Evolutionary conservation across 2,888 invertebrate genomes (phyloP).

Genomic region (Dryobota labecula): DNA sequence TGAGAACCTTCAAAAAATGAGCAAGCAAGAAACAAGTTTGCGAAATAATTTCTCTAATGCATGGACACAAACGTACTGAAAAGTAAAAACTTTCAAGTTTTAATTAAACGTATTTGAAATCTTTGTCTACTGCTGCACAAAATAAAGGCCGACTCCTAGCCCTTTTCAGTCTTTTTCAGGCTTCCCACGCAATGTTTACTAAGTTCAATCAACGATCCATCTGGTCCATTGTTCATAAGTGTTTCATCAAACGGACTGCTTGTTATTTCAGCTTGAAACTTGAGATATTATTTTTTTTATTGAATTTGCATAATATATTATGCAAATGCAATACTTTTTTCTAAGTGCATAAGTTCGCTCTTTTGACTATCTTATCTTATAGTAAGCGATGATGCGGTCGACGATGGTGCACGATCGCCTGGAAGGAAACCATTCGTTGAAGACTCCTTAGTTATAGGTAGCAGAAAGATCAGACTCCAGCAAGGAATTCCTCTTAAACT

Average conservation of each 20-base stretch:
- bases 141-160: fast-evolving
- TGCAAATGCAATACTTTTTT: no score
- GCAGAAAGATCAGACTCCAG: not conserved
- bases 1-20: not conserved
- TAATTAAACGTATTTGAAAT: no score
- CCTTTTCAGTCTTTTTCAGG: slow-evolving; percentile 9
- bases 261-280: not conserved
- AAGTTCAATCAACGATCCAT: not conserved
- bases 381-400: not conserved
- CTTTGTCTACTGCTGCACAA: not conserved
- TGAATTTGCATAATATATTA: no score
- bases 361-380: not conserved
- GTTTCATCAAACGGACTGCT: not conserved
- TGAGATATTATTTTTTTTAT: no score
- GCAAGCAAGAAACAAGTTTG: not conserved
- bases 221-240: not conserved
- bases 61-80: not conserved
- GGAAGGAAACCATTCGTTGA: not conserved
- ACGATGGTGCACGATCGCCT: not conserved
- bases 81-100: no score
- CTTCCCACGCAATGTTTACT: not conserved
- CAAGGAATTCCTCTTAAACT: not conserved
- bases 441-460: not conserved
- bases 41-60: not conserved
- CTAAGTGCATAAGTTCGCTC: not conserved